These are phyloP conservation scores for Saguinus midas DNA, from an alignment of 2,113 vertebrate genomes.

Conservation along the genomic window DNA sequence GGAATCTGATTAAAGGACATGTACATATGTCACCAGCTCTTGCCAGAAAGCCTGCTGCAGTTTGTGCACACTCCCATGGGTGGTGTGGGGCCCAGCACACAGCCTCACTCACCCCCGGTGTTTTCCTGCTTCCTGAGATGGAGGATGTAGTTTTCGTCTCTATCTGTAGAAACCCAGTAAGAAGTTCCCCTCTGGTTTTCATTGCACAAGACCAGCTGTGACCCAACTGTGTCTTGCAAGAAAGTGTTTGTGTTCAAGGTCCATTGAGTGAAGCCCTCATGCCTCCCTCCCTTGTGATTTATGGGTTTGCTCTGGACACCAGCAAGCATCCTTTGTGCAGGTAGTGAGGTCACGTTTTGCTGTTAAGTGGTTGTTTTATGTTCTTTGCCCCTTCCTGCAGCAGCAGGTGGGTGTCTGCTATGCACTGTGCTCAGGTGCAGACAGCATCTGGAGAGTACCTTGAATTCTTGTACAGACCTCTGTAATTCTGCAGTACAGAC, in stretches of 20 bases:
- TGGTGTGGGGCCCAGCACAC: accelerated
- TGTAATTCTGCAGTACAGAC: background rate
- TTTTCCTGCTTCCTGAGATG: conserved; percentile 28
- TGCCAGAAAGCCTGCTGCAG: background rate
- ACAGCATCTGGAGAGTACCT: background rate
- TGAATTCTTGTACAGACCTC: background rate
- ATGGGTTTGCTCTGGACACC: background rate
- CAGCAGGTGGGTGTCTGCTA: background rate
- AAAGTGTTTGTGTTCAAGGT: background rate
- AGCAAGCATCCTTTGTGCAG: background rate
- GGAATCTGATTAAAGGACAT: background rate
- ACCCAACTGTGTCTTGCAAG: conserved; percentile 29
- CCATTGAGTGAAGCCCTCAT: background rate
- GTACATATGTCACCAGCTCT: background rate
- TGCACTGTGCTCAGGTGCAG: background rate
- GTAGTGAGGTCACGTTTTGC: background rate
- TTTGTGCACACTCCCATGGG: accelerated
- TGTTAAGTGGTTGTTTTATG: background rate
- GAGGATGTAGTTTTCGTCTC: conserved; percentile 8
- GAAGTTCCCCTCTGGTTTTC: conserved; percentile 51
- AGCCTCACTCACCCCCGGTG: background rate
- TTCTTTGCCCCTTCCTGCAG: background rate
- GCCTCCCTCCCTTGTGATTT: background rate
- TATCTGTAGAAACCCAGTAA: background rate
- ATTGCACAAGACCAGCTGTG: conserved; percentile 50